Base-by-base conservation (phyloP, 2,797 vertebrate genomes). In the Geotrypetes seraphini region DNA sequence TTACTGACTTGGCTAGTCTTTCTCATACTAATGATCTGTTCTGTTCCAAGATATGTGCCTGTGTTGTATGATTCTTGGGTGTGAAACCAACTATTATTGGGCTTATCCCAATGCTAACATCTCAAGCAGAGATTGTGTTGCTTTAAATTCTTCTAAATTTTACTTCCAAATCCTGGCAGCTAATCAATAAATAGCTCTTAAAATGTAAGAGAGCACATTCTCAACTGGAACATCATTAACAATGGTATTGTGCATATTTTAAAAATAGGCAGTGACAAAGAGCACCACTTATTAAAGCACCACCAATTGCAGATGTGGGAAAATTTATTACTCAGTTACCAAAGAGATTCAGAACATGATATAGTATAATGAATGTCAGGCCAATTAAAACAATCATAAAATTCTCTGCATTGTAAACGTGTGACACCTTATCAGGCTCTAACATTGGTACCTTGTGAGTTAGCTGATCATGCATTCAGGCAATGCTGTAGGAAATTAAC, bases 11-110 rank as follows among this genome's bases (percentile, higher is more conserved):
- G 19, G 39, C 26, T 31, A 34, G 31, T 3, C 25, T 19, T 29
- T 39, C 25, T 46, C 25, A 35, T 39, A 39, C 47, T 47, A 36
- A 47, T 36, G 47, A 47, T 36, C 36, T 47, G 20, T 43, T 47
- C 28, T 43, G 39, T 47, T 47, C 43, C 43, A 47, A 47, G 47
- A 39, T 47, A 34, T 29, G 43, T 43, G 47, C 47, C 43, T 47
- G 43, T 39, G 36, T 36, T 39, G 36, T 48, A 39, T 48, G 37
- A 48, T 41, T 38, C 33, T 39, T 42, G 39, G 39, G 45, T 48
- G 39, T 40, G 45, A 48, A 40, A 37, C 42, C 48, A 45, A 48
- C 28, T 48, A 41, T 39, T 20, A n/a, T 29, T 48, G 45, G 45
- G 31, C 12, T 6, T 5, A n/a, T 8, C 38, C 45, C 45, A 48